Base-by-base conservation (phyloP, 2,113 vertebrate species). In the Cepphus grylle region DNA sequence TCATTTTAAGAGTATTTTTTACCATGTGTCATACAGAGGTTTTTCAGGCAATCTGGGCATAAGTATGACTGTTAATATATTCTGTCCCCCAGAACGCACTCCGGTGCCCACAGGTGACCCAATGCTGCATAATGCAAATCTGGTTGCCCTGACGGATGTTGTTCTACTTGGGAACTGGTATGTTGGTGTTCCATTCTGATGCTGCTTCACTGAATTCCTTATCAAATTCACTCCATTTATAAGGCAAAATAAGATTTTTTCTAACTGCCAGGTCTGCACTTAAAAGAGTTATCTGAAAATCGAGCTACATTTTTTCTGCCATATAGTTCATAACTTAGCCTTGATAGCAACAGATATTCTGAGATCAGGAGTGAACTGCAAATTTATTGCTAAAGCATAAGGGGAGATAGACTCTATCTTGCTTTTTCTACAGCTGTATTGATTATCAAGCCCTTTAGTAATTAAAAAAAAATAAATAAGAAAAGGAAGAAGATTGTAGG, bases 371-470 rank as follows among this genome's bases (percentile, higher is more conserved):
- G 36, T 6, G 4, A 87, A 86, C 87, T 86, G 36, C 22, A 94
- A 47, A 93, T 90, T 94, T 83, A 90, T 78, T 97, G 30, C 67
- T 90, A 80, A n/a, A 63, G 47, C 25, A 36, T 86, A 74, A 74
- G 62, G 79, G 21, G 13, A 90, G 29, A 85, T 63, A 88, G 50
- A 50, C 7, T 93, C 11, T 77, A 74, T 84, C 78, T 74, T 67
- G 49, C 4, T 67, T 96, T 67, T 84, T 63, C 69, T 88, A 20
- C n/a, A 95, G 14, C 25, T 71, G 5, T 90, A 88, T 65, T 88
- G 86, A 86, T 83, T 88, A 71, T 91, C 53, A 77, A 63, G 25
- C 17, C 34, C 90, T 90, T 67, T 45, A 77, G n/a, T 86, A 95
- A 88, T 69, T 43, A 50, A 76, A 74, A 82, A 86, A 40, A 52